phyloP scores from a whole-genome alignment of 1,140 invertebrate species.

The Papilio polytes region DNA sequence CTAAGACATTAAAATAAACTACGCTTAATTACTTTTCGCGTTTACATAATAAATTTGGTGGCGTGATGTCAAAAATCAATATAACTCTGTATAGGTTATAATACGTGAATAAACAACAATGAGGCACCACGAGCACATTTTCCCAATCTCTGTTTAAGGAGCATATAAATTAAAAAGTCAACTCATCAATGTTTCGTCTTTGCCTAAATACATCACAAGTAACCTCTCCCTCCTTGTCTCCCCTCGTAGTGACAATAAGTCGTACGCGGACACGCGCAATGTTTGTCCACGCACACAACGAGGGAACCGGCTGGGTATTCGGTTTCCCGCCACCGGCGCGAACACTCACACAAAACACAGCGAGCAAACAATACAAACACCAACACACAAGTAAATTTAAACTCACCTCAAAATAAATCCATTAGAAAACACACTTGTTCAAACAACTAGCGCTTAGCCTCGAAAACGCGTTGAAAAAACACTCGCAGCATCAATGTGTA shows the following conservation, averaged over 20 bases:
- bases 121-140: conserved; percentile 48
- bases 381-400: conserved; percentile 83
- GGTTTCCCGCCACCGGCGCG: conserved; percentile 81
- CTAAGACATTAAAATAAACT: conserved; percentile 38
- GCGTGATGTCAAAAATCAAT: conserved; percentile 70
- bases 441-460: conserved; percentile 83
- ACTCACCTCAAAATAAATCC: conserved; percentile 84
- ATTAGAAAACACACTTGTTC: conserved; percentile 84
- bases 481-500: conserved; percentile 77
- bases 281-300: conserved; percentile 76
- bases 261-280: conserved; percentile 57
- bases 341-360: conserved; percentile 81
- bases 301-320: conserved; percentile 77
- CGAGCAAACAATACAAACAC: conserved; percentile 82
- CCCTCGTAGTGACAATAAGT: conserved; percentile 82
- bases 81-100: conserved; percentile 50
- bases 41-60: conserved; percentile 67
- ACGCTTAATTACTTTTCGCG: conserved; percentile 57
- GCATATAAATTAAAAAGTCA: conserved; percentile 80
- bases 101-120: conserved; percentile 57
- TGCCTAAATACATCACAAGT: conserved; percentile 83
- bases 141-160: conserved; percentile 56
- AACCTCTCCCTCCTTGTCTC: conserved; percentile 72
- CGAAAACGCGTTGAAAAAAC: conserved; percentile 84
- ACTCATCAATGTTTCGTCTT: conserved; percentile 79